Evolutionary conservation across 1,140 invertebrate genomes (phyloP).

Genomic region (Drosophila tropicalis): DNA sequence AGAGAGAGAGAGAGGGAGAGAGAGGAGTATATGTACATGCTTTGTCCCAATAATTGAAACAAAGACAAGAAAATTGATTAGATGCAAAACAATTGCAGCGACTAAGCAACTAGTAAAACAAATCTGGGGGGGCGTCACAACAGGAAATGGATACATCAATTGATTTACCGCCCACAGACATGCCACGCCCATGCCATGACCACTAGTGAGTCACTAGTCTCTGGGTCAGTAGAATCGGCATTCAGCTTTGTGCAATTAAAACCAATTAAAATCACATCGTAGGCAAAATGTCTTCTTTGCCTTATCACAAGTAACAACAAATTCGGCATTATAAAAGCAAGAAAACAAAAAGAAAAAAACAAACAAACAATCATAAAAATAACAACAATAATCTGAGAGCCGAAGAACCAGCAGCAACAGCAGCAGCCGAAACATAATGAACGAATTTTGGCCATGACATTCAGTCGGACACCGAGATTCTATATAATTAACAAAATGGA

Average conservation of each 20-base stretch:
- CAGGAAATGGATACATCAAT: slow-evolving; percentile 8
- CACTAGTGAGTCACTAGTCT: slow-evolving; percentile 31
- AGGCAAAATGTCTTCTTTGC: slow-evolving; percentile 13
- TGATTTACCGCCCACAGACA: slow-evolving; percentile 13
- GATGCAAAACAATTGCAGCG: slow-evolving; percentile 26
- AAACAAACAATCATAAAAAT: slow-evolving; percentile 1
- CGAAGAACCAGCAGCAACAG: slow-evolving; percentile 22
- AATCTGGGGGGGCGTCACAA: neutral
- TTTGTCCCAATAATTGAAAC: slow-evolving; percentile 33
- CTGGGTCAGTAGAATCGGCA: slow-evolving; percentile 16
- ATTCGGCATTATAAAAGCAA: slow-evolving; percentile 14
- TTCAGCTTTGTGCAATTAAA: slow-evolving; percentile 63
- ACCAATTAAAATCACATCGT: slow-evolving; percentile 58
- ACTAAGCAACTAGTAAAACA: neutral
- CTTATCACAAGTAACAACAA: slow-evolving; percentile 3
- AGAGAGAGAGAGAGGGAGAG: neutral
- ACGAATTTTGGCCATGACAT: slow-evolving; percentile 44
- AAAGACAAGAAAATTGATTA: slow-evolving; percentile 46
- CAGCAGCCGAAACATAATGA: neutral
- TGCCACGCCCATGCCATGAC: slow-evolving; percentile 21
- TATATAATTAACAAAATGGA: slow-evolving; percentile 2
- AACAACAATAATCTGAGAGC: slow-evolving; percentile 28
- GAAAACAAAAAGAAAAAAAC: neutral
- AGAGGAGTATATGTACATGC: slow-evolving; percentile 35
- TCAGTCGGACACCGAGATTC: slow-evolving; percentile 21